Base-by-base conservation (phyloP, 2,888 invertebrate genomes). In the Proisotoma minuta region DNA sequence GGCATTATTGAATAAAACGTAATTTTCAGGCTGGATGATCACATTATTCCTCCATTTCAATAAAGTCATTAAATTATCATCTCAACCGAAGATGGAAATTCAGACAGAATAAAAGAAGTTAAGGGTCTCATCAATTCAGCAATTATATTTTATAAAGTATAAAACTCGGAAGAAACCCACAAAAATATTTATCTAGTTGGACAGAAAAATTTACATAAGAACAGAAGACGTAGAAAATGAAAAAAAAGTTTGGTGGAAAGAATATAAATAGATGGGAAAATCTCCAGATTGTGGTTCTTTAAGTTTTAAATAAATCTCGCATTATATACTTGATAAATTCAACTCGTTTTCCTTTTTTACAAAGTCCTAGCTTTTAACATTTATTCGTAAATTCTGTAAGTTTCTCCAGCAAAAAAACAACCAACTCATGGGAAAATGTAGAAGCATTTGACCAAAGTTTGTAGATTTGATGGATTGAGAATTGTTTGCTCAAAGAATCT, bases 1-100 rank as follows among this genome's bases (percentile, higher is more conserved):
- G n/a, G n/a, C n/a, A n/a, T n/a, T 34, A 10, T 15, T 10, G 34
- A 15, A 20, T 43, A 43, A 43, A 24, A 49, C 49, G 8, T 63
- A 65, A 71, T 69, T 72, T 71, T 72, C 69, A 65, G 65, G 65
- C 56, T 65, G 61, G 66, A 63, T 72, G 71, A 72, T 72, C 71
- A 68, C 62, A 70, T 72, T 72, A 65, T 65, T 34, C 40, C n/a
- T 52, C 56, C 63, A 60, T 60, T 60, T 57, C 60, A 53, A 48
- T 57, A 56, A 60, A 64, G 59, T 64, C 60, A 63, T 63, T 63
- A 63, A 60, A 63, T 57, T 63, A 59, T 58, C 18, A 58, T 29
- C 8, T 12, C 18, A 28, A 40, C 10, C 15, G n/a, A 51, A 29
- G 39, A 39, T 12, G 27, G 8, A 43, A n/a, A 43, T 22, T 43